Conservation (phyloP, 2,113 vertebrate genomes). For the Rhinopithecus roxellana region DNA sequence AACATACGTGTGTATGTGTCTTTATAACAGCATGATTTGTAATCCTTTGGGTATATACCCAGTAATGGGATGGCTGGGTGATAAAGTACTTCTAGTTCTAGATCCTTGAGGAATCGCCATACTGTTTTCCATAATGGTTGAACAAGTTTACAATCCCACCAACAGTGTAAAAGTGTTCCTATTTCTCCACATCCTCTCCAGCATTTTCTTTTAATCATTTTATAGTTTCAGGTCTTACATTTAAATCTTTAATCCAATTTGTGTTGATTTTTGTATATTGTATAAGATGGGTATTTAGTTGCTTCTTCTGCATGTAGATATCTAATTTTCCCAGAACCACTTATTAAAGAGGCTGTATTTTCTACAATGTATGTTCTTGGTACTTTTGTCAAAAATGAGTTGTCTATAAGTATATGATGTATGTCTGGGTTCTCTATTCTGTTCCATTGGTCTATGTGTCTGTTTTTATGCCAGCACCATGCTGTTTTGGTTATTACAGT, state of each 20-base stretch:
- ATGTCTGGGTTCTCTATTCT: neutral
- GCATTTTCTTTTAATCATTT: no score
- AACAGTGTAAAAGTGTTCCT: no score
- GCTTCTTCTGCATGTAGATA: neutral
- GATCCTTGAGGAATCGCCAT: no score
- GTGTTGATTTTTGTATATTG: neutral
- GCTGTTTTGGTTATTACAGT: neutral
- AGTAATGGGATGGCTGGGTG: no score
- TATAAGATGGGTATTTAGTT: neutral
- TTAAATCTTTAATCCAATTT: neutral
- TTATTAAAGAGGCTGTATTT: neutral
- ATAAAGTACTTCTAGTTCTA: no score
- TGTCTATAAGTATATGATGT: neutral
- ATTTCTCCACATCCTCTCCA: no score
- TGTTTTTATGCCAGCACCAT: neutral
- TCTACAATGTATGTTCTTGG: neutral
- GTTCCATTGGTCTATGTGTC: neutral
- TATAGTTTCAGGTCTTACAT: neutral
- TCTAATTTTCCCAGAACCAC: neutral
- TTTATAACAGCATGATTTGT: no score
- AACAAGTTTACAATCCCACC: no score
- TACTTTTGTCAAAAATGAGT: neutral
- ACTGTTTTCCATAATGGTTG: no score
- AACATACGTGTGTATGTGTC: no score
- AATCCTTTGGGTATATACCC: no score